A percentile compares a stretch with the other conserved stretches of the same genome.
Evolutionary conservation across 2,797 vertebrate genomes (phyloP).

Genomic region (Enteromius mattozi): DNA sequence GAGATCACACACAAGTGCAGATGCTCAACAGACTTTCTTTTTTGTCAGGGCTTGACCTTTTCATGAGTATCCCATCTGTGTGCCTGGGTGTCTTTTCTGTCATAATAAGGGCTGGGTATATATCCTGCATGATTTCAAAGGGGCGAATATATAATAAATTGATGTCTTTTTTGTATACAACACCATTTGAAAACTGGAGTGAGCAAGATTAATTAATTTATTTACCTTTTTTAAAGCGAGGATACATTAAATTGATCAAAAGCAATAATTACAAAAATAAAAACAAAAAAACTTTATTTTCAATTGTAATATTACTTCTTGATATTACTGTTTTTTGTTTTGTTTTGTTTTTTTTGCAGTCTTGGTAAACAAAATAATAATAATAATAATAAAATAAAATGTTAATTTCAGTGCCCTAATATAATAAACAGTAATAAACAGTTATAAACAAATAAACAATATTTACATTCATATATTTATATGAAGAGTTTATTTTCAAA

Average conservation of each 20-base stretch:
- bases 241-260: not conserved
- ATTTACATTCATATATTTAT: not conserved
- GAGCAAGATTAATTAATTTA: not conserved
- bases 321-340: too few relatives aligned
- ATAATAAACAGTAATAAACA: not conserved
- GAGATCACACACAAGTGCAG: not conserved
- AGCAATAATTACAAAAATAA: too few relatives aligned
- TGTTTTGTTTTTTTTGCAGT: not conserved
- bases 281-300: too few relatives aligned
- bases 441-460: not conserved
- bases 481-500: too few relatives aligned
- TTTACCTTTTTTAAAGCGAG: not conserved
- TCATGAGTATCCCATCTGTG: conserved; percentile 2
- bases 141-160: not conserved
- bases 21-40: not conserved
- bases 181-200: not conserved
- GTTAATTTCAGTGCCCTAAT: not conserved
- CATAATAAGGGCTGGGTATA: not conserved
- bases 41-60: not conserved
- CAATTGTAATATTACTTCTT: too few relatives aligned
- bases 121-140: not conserved
- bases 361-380: not conserved
- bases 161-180: not conserved
- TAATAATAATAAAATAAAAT: too few relatives aligned
- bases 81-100: not conserved